A percentile compares a stretch with the other conserved stretches of the same genome.
phyloP scores from a whole-genome alignment of 2,113 vertebrate genomes.

The Dromas ardeola region DNA sequence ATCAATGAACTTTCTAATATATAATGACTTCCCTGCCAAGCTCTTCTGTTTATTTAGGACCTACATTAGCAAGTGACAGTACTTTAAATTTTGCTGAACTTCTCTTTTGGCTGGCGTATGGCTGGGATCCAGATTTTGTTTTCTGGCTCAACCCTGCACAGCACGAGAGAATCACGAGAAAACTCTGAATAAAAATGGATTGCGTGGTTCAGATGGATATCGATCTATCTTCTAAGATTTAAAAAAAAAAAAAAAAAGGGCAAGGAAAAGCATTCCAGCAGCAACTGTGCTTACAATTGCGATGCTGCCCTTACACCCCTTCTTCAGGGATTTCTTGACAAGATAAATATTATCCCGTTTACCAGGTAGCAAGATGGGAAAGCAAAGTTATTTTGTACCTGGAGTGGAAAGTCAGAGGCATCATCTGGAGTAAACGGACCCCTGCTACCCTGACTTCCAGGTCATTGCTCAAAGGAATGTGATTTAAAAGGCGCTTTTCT shows the following conservation, averaged over 20 bases:
- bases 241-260: not conserved
- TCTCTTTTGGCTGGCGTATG: not conserved
- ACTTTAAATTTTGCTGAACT: not conserved
- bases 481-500: not conserved
- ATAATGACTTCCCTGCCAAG: not conserved
- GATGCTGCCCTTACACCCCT: not conserved
- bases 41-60: not conserved
- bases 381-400: not conserved
- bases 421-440: not conserved
- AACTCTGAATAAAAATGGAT: not conserved
- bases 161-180: not conserved
- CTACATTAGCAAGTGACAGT: not conserved
- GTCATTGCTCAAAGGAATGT: not conserved
- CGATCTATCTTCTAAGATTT: not conserved
- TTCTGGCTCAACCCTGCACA: not conserved
- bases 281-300: not conserved
- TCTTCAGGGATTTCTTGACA: not conserved
- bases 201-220: not conserved
- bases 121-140: not conserved
- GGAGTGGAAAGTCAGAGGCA: not conserved
- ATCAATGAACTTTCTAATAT: not conserved
- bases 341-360: not conserved
- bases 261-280: not conserved
- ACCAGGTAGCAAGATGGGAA: not conserved
- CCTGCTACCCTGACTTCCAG: not conserved